Base-by-base conservation (phyloP, 2,113 vertebrate species). In the Neodon shergylaensis region DNA sequence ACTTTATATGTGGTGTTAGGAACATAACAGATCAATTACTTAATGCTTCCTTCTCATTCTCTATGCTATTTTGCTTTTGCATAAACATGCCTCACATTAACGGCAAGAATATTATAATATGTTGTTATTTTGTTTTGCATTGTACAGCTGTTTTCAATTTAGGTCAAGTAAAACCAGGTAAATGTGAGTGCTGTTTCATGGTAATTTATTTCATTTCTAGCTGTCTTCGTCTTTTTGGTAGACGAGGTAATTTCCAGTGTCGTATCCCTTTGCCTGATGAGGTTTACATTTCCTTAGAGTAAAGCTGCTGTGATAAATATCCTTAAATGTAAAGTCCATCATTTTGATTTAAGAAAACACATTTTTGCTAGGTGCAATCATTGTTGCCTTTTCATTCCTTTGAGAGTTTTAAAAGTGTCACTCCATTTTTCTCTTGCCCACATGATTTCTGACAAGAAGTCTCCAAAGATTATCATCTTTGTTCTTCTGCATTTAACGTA, bases 361-460 rank as follows among this genome's bases (percentile, higher is more conserved):
- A 31, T 5, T 66, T 86, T 82, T 54, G n/a, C 16, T 36, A 36
- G 22, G 66, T 66, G 74, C 39, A 66, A 52, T 42, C 44, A 66
- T 17, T 36, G 66, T 21, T 84, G 10, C 36, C 22, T 70, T 86
- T 24, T 52, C 63, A 52, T 66, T 72, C 31, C 52, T 81, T 85
- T 88, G 77, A 47, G 10, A 39, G 21, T 31, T 58, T 88, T 82
- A 58, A 88, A 88, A 39, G 83, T 24, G 16, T 88, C 66, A 36
- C 16, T 95, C 72, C 76, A 49, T 58, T 66, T 52, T 92, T 36
- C 26, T 66, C 58, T 81, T 66, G 47, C 49, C 58, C 82, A 58
- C 8, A 58, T 76, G n/a, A 8, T 61, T 95, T 92, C 77, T 83
- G n/a, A 76, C n/a, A 95, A 58, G 66, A 82, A 82, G n/a, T 61